Base-by-base conservation (phyloP, 2,113 vertebrate genomes). In the Todiramphus chloris region DNA sequence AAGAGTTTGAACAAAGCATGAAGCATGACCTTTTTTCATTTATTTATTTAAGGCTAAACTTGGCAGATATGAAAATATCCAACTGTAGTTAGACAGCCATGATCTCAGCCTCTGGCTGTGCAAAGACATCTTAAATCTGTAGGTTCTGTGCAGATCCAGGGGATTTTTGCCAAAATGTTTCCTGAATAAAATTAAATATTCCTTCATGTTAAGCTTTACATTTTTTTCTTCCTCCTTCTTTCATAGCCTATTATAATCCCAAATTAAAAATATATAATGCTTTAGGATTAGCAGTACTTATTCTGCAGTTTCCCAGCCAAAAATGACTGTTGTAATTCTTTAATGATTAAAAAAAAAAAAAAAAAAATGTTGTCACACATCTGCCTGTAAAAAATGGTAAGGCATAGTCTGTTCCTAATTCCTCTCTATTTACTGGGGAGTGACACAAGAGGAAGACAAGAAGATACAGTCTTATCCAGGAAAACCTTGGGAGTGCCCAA, bases 31-130 rank as follows among this genome's bases (percentile, higher is more conserved):
- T 92, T 93, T 91, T 91, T 78, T 39, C 92, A 91, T 95, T 94
- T 96, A 96, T 97, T 96, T 96, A 94, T 96, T 96, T 96, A 96
- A 97, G 83, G 44, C 83, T 96, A 90, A 95, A 93, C 94, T 94
- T 97, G 95, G 96, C 95, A 96, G 89, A 96, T 96, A 82, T 82
- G 59, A 88, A 90, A 92, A 81, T 94, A 96, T 96, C 83, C 94
- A 89, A 95, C 79, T 81, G 83, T 75, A 96, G 90, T 96, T 93
- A 96, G 92, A 93, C 91, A 96, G 94, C 87, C 91, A 94, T 96
- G 96, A 96, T 95, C 95, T 97, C 96, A 97, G 95, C 92, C 87
- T 93, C 92, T 96, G 94, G 94, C 94, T 94, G 91, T 87, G 92
- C 62, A 97, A 89, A 96, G 96, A 94, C 74, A 87, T 96, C 89